Evolutionary conservation across 2,113 vertebrate genomes (phyloP).

Genomic region (Brachyistius frenatus): DNA sequence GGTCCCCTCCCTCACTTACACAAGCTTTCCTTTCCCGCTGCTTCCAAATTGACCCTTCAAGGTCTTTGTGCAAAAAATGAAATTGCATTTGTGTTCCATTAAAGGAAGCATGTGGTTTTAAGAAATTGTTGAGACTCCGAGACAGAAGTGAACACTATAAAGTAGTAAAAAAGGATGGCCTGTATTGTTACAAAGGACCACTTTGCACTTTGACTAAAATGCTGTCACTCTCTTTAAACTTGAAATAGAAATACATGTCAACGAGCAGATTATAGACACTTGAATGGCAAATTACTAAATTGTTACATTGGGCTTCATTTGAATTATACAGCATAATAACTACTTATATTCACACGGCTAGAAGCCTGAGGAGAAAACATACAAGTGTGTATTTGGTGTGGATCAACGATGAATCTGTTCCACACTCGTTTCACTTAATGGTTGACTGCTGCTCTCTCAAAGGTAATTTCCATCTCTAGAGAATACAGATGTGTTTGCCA

Average conservation of each 20-base stretch:
- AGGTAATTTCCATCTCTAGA: too few relatives aligned
- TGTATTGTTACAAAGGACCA: slow-evolving; percentile 13
- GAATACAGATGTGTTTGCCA: too few relatives aligned
- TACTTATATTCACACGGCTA: background rate
- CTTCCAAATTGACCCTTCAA: slow-evolving; percentile 73
- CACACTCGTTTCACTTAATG: too few relatives aligned
- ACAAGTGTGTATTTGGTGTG: background rate
- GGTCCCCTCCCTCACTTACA: slow-evolving; percentile 26
- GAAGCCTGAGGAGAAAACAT: background rate
- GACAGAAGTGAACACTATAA: slow-evolving; percentile 17
- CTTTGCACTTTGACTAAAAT: too few relatives aligned
- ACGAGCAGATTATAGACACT: background rate
- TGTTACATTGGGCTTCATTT: background rate
- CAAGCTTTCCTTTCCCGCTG: slow-evolving; percentile 32
- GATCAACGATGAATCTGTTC: background rate
- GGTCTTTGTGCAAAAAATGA: slow-evolving; percentile 58
- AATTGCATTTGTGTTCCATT: slow-evolving; percentile 66
- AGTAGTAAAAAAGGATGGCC: slow-evolving; percentile 33
- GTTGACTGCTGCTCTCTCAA: too few relatives aligned
- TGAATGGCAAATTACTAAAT: background rate
- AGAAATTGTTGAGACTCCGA: slow-evolving; percentile 49
- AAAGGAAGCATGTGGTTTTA: slow-evolving; percentile 44
- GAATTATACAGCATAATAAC: slow-evolving; percentile 4
- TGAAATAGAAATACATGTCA: too few relatives aligned
- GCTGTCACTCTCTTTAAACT: too few relatives aligned